Percentiles rank a stretch among this genome's conserved stretches.
phyloP scores from a whole-genome alignment of 2,888 invertebrate species.

The Ditula angustiorana region DNA sequence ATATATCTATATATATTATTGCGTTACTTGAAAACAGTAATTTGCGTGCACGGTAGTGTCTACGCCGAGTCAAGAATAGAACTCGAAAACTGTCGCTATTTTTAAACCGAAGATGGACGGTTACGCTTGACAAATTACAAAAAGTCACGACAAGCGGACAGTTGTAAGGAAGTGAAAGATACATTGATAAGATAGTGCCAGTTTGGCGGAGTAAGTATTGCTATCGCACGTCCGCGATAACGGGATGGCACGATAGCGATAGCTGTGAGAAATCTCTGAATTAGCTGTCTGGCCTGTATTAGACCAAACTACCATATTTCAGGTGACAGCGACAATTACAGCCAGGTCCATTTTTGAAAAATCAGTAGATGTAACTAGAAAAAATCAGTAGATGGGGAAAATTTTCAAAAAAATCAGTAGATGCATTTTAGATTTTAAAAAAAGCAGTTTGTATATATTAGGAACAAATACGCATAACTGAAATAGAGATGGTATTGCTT shows the following conservation, averaged over 20 bases:
- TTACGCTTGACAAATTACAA: constrained; percentile 2
- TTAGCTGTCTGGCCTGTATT: not conserved
- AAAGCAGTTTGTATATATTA: too few relatives aligned
- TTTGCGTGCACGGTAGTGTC: not conserved
- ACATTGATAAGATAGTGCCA: not conserved
- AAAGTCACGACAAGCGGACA: constrained; percentile 3
- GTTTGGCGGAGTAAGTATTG: not conserved
- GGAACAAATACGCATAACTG: too few relatives aligned
- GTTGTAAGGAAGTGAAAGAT: not conserved
- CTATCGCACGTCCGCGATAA: not conserved
- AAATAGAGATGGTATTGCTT: too few relatives aligned
- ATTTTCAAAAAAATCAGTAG: too few relatives aligned
- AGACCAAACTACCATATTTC: too few relatives aligned
- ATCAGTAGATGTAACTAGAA: too few relatives aligned
- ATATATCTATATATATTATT: too few relatives aligned
- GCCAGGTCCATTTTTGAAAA: too few relatives aligned
- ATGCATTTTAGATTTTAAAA: too few relatives aligned
- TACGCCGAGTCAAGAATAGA: not conserved
- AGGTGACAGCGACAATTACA: too few relatives aligned
- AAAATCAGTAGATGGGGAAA: too few relatives aligned
- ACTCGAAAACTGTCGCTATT: not conserved
- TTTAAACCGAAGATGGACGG: not conserved
- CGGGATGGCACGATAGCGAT: not conserved
- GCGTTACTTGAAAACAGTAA: too few relatives aligned
- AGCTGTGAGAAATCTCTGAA: constrained; percentile 1